Percentiles rank a stretch among this genome's conserved stretches.
Evolutionary conservation across 2,113 vertebrate species (phyloP).

Genomic region (Cyanoramphus novaezelandiae): DNA sequence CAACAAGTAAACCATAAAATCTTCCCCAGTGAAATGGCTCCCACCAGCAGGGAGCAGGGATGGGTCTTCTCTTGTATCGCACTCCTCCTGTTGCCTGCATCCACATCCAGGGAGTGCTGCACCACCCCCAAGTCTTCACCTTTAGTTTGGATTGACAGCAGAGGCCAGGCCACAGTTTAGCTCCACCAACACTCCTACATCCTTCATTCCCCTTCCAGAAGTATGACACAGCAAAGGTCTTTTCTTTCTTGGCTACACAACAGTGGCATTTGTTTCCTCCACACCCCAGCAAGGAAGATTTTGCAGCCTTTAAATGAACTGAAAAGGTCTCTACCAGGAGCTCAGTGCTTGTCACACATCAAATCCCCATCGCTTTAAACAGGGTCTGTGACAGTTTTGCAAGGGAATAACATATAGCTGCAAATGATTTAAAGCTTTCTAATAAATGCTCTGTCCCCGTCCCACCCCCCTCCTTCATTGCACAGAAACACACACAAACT

Average conservation of each 20-base stretch:
- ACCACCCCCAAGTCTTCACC: background rate
- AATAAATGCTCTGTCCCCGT: constrained; percentile 21
- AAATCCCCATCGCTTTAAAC: background rate
- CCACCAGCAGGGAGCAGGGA: background rate
- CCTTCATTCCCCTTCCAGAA: background rate
- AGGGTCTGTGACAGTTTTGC: background rate
- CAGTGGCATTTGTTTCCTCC: background rate
- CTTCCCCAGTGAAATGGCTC: background rate
- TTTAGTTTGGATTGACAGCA: background rate
- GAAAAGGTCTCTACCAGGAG: background rate
- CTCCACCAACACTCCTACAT: background rate
- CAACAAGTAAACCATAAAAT: background rate
- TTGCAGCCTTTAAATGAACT: background rate
- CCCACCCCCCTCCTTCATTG: background rate
- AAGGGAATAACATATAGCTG: background rate
- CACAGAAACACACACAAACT: constrained; percentile 11
- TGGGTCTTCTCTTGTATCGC: background rate
- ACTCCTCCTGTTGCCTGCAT: background rate
- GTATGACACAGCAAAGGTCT: background rate
- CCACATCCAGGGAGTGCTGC: background rate
- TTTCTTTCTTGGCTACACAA: background rate
- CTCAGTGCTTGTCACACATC: background rate
- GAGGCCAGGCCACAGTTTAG: background rate
- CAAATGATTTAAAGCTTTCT: constrained; percentile 54
- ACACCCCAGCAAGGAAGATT: background rate